Conservation (phyloP, 2,888 invertebrate species). For the Theodoxus fluviatilis region DNA sequence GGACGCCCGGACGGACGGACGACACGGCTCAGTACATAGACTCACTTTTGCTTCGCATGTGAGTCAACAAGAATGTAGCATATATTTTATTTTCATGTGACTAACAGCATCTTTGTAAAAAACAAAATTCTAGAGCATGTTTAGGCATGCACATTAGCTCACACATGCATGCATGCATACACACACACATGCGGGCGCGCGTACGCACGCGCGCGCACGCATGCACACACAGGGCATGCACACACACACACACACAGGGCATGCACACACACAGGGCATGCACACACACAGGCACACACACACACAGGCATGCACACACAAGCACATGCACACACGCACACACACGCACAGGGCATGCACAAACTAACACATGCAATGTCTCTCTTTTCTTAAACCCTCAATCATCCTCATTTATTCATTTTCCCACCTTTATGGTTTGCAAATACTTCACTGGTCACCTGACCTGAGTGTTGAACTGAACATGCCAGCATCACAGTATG, state of each 20-base stretch:
- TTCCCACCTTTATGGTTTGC: too few species aligned
- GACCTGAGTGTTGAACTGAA: too few species aligned
- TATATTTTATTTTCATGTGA: not conserved
- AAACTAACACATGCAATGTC: too few species aligned
- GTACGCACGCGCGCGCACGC: not conserved
- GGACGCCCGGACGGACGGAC: conserved; percentile 12
- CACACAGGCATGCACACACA: conserved; percentile 2
- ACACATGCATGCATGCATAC: not conserved
- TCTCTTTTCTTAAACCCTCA: too few species aligned
- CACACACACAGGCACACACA: not conserved
- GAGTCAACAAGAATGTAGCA: not conserved
- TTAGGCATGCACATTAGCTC: not conserved
- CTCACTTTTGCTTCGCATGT: too few species aligned
- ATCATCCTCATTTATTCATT: too few species aligned
- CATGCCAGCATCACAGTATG: too few species aligned
- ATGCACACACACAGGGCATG: conserved; percentile 1
- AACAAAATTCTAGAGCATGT: not conserved
- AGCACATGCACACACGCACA: too few species aligned
- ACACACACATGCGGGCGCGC: not conserved
- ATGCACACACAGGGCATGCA: not conserved
- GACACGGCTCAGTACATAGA: not conserved
- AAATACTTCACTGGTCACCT: too few species aligned
- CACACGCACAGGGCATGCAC: too few species aligned
- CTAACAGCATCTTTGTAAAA: too few species aligned
- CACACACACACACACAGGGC: conserved; percentile 2